These are phyloP conservation scores for Eupsittula cactorum DNA, from an alignment of 2,113 vertebrate species.

Conservation along the genomic window DNA sequence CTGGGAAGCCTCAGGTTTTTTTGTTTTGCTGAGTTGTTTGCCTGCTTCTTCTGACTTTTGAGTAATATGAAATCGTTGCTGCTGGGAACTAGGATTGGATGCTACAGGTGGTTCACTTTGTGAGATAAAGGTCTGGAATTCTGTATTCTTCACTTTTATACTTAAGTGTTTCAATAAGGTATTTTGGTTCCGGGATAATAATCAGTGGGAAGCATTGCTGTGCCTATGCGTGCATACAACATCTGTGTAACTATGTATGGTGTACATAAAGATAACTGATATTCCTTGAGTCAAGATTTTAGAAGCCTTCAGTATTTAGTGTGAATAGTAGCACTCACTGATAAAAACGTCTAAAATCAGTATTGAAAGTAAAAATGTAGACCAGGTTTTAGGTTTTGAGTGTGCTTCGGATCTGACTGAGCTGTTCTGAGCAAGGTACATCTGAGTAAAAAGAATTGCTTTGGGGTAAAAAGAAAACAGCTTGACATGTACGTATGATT, in stretches of 20 bases:
- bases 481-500: neutral
- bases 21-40: neutral
- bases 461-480: neutral
- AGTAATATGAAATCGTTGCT: neutral
- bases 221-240: neutral
- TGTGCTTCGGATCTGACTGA: neutral
- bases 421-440: neutral
- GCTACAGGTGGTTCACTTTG: neutral
- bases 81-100: neutral
- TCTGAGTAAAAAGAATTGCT: neutral
- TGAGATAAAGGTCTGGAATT: neutral
- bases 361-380: neutral
- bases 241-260: accelerated
- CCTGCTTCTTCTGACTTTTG: neutral
- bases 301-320: neutral
- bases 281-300: neutral
- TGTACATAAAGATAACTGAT: neutral
- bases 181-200: neutral
- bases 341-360: neutral
- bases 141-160: neutral
- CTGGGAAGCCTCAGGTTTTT: neutral
- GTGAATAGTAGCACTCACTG: neutral
- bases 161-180: neutral
- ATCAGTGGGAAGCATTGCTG: neutral
- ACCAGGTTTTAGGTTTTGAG: neutral